Percentiles rank a stretch among this genome's conserved stretches.
Conservation (phyloP, 2,113 vertebrate species). For the Brachyistius frenatus region DNA sequence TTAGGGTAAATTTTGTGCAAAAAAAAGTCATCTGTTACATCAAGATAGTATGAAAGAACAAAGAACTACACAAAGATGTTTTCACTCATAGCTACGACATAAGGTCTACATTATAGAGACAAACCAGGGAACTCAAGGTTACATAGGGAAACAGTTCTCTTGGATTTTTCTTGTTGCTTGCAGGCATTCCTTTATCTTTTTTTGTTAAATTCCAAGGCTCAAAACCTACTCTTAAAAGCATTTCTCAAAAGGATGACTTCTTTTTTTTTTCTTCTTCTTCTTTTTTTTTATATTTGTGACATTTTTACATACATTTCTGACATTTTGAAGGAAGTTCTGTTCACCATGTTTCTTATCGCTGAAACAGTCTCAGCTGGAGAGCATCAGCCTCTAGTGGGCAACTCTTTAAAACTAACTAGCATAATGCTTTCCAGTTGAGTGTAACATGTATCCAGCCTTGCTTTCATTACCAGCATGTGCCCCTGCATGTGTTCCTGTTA, state of each 20-base stretch:
- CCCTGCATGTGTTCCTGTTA: background rate
- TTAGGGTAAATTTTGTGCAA: background rate
- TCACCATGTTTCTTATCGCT: conserved; percentile 19
- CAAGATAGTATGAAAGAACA: too few relatives aligned
- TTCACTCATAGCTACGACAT: too few relatives aligned
- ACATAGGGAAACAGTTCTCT: too few relatives aligned
- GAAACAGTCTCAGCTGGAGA: background rate
- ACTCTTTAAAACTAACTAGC: conserved; percentile 9
- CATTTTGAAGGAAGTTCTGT: background rate
- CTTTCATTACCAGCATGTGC: background rate
- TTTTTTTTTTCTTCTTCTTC: too few relatives aligned
- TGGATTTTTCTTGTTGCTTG: too few relatives aligned
- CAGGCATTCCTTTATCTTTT: too few relatives aligned
- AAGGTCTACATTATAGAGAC: too few relatives aligned
- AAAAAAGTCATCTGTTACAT: background rate
- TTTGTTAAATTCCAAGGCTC: too few relatives aligned
- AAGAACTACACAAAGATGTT: too few relatives aligned
- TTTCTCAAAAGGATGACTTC: too few relatives aligned
- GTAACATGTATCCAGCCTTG: background rate
- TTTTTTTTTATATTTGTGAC: background rate
- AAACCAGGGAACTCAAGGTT: too few relatives aligned
- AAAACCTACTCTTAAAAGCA: too few relatives aligned
- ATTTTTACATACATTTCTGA: conserved; percentile 19
- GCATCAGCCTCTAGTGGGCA: background rate
- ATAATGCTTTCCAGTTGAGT: background rate